A percentile compares a stretch with the other conserved stretches of the same genome.
phyloP scores from a whole-genome alignment of 92 coral and sea anemone genomes.

The Phenganax stokvisi region DNA sequence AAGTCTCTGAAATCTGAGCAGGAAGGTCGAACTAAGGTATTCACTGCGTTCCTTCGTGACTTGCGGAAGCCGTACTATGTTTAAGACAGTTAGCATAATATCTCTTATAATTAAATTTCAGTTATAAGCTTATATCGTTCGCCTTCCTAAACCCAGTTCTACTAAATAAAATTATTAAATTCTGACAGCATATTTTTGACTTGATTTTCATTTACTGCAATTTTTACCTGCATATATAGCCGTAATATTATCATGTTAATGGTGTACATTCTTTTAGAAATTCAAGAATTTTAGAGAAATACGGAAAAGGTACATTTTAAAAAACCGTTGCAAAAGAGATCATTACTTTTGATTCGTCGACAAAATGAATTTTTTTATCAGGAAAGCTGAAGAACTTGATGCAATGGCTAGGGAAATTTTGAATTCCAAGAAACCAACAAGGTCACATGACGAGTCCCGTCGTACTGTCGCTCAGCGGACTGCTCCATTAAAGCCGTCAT shows the following conservation, averaged over 20 bases:
- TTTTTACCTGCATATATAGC: neutral
- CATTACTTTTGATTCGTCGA: neutral
- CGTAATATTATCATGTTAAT: neutral
- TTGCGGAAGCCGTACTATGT: neutral
- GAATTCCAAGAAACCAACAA: constrained; percentile 30
- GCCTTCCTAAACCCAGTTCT: no score
- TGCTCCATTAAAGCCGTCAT: constrained; percentile 60
- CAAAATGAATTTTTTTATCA: neutral
- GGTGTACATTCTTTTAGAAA: constrained; percentile 43
- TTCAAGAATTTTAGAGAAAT: constrained; percentile 54
- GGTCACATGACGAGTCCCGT: constrained; percentile 37
- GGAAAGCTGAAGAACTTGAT: constrained; percentile 57
- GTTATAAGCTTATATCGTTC: no score
- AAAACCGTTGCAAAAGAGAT: neutral
- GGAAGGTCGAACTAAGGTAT: constrained; percentile 77
- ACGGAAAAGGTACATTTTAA: constrained; percentile 49
- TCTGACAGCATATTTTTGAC: neutral
- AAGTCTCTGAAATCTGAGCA: constrained; percentile 67
- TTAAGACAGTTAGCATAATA: neutral
- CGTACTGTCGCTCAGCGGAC: constrained; percentile 41
- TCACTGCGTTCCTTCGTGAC: neutral
- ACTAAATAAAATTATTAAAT: no score
- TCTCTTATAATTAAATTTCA: neutral
- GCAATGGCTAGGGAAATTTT: constrained; percentile 57
- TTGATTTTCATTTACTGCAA: neutral